Conservation (phyloP, 2,113 vertebrate species). For the Seriola rivoliana region DNA sequence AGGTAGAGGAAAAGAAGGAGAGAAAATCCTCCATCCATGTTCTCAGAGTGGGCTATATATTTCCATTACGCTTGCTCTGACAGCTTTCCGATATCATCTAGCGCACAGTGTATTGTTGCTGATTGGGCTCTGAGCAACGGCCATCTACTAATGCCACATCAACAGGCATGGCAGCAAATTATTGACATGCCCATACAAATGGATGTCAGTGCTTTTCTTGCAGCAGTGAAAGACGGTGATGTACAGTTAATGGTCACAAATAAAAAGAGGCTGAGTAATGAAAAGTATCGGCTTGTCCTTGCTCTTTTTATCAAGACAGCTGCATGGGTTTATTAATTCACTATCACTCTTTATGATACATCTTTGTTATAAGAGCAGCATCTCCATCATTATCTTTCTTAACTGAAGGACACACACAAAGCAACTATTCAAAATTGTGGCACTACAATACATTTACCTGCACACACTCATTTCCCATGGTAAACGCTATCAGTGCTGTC, state of each 20-base stretch:
- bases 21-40: conserved; percentile 31
- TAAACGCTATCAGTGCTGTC: conserved; percentile 36
- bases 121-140: conserved; percentile 64
- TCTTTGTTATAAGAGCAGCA: background rate
- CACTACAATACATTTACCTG: conserved; percentile 7
- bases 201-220: conserved; percentile 22
- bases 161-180: conserved; percentile 48
- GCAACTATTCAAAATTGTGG: background rate
- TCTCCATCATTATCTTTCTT: background rate
- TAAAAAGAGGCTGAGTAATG: conserved; percentile 1
- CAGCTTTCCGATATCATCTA: conserved; percentile 68
- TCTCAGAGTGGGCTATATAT: conserved; percentile 48
- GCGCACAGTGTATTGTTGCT: conserved; percentile 52
- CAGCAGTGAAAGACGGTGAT: background rate
- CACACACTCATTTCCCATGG: conserved; percentile 11
- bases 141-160: conserved; percentile 55
- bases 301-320: background rate
- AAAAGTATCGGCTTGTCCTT: conserved; percentile 5
- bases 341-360: background rate
- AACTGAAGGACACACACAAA: conserved; percentile 5
- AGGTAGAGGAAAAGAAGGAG: background rate
- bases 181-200: conserved; percentile 53
- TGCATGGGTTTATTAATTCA: background rate
- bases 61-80: conserved; percentile 68
- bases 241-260: conserved; percentile 29